A percentile compares a stretch with the other conserved stretches of the same genome.
These are phyloP conservation scores for Bucorvus abyssinicus DNA, from an alignment of 2,797 vertebrate genomes.

Conservation along the genomic window DNA sequence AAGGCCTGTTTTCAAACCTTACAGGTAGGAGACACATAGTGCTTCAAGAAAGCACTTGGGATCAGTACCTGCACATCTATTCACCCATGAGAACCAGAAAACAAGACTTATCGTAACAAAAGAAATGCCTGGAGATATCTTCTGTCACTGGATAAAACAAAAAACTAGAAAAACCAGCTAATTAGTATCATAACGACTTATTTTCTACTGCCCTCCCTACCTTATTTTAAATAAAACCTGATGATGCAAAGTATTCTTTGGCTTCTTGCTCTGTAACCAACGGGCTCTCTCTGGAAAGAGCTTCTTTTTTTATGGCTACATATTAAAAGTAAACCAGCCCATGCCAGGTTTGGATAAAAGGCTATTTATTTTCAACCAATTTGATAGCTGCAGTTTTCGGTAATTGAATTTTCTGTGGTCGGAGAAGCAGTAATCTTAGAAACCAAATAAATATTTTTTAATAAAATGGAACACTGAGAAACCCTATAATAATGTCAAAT, in stretches of 20 bases:
- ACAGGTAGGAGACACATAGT: neutral
- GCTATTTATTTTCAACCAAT: constrained; percentile 85
- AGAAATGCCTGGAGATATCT: neutral
- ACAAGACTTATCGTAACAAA: constrained; percentile 1
- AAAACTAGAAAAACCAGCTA: constrained; percentile 31
- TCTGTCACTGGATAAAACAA: constrained; percentile 43
- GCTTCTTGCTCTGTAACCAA: constrained; percentile 56
- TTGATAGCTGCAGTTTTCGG: constrained; percentile 83
- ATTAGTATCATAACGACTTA: constrained; percentile 51
- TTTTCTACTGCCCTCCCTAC: constrained; percentile 24
- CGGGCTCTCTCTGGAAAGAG: constrained; percentile 71
- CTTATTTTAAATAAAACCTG: constrained; percentile 71
- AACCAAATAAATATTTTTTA: constrained; percentile 87
- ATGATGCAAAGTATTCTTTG: constrained; percentile 73
- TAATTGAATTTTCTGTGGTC: constrained; percentile 86
- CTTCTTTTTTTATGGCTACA: constrained; percentile 74
- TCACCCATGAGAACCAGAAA: neutral
- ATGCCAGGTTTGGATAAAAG: constrained; percentile 83
- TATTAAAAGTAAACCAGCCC: constrained; percentile 78
- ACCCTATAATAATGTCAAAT: constrained; percentile 84
- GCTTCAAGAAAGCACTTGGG: neutral
- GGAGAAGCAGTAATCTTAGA: constrained; percentile 83
- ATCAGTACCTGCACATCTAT: neutral
- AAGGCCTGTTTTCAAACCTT: neutral
- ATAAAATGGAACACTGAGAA: constrained; percentile 85